phyloP scores from a whole-genome alignment of 2,797 vertebrate genomes.

The Peromyscus aztecus region DNA sequence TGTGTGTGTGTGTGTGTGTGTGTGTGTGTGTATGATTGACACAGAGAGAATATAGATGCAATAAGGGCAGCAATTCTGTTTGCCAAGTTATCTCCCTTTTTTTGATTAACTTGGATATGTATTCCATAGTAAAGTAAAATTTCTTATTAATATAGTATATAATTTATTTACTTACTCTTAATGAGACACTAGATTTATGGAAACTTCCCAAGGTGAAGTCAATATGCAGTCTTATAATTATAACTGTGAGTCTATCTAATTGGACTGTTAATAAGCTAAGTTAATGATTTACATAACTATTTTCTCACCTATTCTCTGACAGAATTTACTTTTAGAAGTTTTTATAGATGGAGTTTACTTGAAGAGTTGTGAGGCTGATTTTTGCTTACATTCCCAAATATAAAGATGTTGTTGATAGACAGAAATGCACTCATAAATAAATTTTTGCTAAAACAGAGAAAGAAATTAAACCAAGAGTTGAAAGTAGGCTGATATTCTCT shows the following conservation, averaged over 20 bases:
- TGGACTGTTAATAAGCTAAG: constrained; percentile 14
- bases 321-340: constrained; percentile 20
- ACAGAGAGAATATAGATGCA: background rate
- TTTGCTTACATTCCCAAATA: background rate
- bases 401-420: background rate
- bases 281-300: background rate
- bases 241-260: background rate
- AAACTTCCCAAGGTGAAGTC: background rate
- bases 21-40: background rate
- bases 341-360: background rate
- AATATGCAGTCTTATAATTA: constrained; percentile 10
- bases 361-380: background rate
- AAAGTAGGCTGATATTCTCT: background rate
- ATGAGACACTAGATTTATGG: background rate
- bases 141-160: constrained; percentile 12
- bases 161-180: constrained; percentile 2
- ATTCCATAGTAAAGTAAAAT: background rate
- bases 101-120: background rate
- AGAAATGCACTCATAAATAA: background rate
- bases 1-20: background rate
- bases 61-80: background rate
- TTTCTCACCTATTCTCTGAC: background rate
- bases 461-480: background rate
- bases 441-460: background rate
- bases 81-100: background rate